Conservation (phyloP, 2,797 vertebrate species). For the Oophaga sylvatica region DNA sequence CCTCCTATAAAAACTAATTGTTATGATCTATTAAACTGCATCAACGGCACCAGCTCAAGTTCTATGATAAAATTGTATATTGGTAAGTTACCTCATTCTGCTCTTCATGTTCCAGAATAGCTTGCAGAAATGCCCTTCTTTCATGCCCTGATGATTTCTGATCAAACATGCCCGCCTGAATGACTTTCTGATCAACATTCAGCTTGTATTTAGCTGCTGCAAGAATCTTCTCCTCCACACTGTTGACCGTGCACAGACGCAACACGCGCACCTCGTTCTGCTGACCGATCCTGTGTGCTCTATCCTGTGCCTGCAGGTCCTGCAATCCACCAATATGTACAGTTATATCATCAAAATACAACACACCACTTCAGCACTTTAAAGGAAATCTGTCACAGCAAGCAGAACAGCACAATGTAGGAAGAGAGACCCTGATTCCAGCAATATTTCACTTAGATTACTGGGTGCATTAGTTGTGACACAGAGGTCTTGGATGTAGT, state of each 20-base stretch:
- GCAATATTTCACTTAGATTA: too few relatives aligned
- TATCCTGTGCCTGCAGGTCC: slow-evolving; percentile 96
- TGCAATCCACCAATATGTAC: slow-evolving; percentile 62
- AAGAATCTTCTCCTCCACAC: slow-evolving; percentile 96
- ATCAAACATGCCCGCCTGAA: slow-evolving; percentile 98
- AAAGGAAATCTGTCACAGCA: too few relatives aligned
- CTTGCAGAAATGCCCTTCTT: slow-evolving; percentile 90
- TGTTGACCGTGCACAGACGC: slow-evolving; percentile 93
- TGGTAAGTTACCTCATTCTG: slow-evolving; percentile 86
- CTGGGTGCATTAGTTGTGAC: too few relatives aligned
- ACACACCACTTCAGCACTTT: too few relatives aligned
- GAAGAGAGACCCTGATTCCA: too few relatives aligned
- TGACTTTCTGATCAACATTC: slow-evolving; percentile 97
- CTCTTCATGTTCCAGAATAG: slow-evolving; percentile 93
- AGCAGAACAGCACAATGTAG: too few relatives aligned
- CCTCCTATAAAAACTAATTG: too few relatives aligned
- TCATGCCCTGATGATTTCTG: slow-evolving; percentile 97
- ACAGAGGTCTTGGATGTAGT: too few relatives aligned
- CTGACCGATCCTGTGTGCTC: slow-evolving; percentile 95
- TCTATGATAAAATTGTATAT: too few relatives aligned
- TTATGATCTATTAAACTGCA: too few relatives aligned
- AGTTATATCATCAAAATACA: not conserved
- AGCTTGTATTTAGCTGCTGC: slow-evolving; percentile 96
- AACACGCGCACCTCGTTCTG: slow-evolving; percentile 95
- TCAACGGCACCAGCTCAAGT: too few relatives aligned